These are phyloP conservation scores for Edolisoma coerulescens DNA, from an alignment of 2,113 vertebrate species.

Conservation along the genomic window DNA sequence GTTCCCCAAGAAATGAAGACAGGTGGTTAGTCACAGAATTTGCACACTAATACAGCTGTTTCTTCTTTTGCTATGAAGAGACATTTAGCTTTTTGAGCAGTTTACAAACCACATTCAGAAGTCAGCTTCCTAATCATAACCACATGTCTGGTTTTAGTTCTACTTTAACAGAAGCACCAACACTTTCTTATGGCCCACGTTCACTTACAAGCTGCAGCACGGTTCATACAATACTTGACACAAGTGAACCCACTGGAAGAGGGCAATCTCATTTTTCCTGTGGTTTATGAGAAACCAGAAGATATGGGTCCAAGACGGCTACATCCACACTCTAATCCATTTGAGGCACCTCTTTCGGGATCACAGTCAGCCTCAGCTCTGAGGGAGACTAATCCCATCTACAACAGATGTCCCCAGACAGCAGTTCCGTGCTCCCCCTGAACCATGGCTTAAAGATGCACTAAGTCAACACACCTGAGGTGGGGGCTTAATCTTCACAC, in stretches of 20 bases:
- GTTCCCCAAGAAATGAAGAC: neutral
- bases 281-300: neutral
- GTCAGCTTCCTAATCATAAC: neutral
- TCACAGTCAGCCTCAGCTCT: neutral
- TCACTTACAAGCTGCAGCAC: neutral
- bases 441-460: neutral
- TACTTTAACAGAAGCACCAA: neutral
- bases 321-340: neutral
- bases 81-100: neutral
- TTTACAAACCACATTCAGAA: neutral
- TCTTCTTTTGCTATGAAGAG: neutral
- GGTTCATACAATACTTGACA: neutral
- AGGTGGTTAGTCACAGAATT: neutral
- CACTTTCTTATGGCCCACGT: neutral
- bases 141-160: neutral
- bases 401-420: neutral
- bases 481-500: neutral
- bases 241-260: neutral
- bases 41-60: neutral
- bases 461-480: neutral
- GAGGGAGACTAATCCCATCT: neutral
- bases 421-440: neutral
- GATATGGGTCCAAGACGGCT: neutral
- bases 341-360: neutral
- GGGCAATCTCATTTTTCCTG: neutral